These are phyloP conservation scores for Pituophis catenifer DNA, from an alignment of 2,113 vertebrate genomes.

Conservation along the genomic window DNA sequence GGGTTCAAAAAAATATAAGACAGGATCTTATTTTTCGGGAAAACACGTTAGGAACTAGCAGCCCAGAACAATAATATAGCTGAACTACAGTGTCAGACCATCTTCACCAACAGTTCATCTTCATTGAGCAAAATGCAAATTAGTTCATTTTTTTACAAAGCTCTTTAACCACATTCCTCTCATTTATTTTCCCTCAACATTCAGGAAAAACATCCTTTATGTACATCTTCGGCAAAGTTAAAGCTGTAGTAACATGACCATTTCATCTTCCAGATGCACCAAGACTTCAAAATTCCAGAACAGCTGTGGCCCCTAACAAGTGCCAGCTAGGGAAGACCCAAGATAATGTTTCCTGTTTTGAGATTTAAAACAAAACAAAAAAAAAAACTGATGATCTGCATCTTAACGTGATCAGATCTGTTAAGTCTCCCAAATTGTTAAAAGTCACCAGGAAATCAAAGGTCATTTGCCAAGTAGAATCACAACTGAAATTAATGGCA, in stretches of 20 bases:
- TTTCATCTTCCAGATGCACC: not conserved
- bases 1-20: no score
- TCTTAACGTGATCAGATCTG: not conserved
- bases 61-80: rapidly evolving
- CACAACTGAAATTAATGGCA: not conserved
- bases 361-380: not conserved
- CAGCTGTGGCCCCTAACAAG: not conserved
- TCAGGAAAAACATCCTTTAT: not conserved
- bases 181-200: not conserved
- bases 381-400: not conserved
- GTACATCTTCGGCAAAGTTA: not conserved
- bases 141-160: not conserved
- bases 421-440: not conserved
- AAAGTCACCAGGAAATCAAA: not conserved
- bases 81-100: not conserved
- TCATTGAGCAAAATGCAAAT: not conserved
- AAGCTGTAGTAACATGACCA: not conserved
- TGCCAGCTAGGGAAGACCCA: not conserved
- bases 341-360: not conserved
- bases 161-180: not conserved
- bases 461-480: not conserved
- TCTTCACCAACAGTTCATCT: not conserved
- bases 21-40: no score
- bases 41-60: not conserved
- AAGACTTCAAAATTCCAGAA: not conserved